Base-by-base conservation (phyloP, 2,888 invertebrate genomes). In the Trichacis sp. region DNA sequence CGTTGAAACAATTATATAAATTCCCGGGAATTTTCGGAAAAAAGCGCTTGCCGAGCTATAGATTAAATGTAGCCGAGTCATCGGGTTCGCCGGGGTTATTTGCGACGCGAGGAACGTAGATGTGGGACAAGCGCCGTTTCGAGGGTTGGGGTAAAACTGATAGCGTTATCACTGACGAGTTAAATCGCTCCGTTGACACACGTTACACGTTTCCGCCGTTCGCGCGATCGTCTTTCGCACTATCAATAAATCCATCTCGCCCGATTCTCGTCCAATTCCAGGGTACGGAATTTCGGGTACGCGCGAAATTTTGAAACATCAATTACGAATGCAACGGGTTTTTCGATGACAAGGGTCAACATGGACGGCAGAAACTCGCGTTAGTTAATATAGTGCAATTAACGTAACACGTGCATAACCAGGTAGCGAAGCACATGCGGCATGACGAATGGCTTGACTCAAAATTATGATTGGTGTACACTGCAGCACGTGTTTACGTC, bases 1-100 rank as follows among this genome's bases (percentile, higher is more conserved):
- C 74, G 76, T 80, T 78, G 81, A 83, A 83, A 83, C 83, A 83
- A 83, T 83, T 83, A 83, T 81, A 83, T 83, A 83, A 82, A n/a
- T n/a, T n/a, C n/a, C n/a, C n/a, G n/a, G n/a, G n/a, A n/a, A n/a
- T n/a, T n/a, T n/a, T n/a, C n/a, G n/a, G n/a, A n/a, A n/a, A n/a
- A n/a, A n/a, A n/a, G n/a, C n/a, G n/a, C n/a, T n/a, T n/a, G n/a
- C n/a, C n/a, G n/a, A n/a, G n/a, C n/a, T n/a, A n/a, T n/a, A n/a
- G n/a, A n/a, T n/a, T n/a, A n/a, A n/a, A n/a, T n/a, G n/a, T n/a
- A n/a, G n/a, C n/a, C n/a, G n/a, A n/a, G 75, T 59, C 64, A 62
- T 50, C 45, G 60, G 53, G 29, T 48, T 52, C 48, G 48, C 62
- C 40, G 45, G 12, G 17, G 42, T 67, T 71, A 58, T 56, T 56